Base-by-base conservation (phyloP, 2,113 vertebrate genomes). In the Engraulis encrasicolus region DNA sequence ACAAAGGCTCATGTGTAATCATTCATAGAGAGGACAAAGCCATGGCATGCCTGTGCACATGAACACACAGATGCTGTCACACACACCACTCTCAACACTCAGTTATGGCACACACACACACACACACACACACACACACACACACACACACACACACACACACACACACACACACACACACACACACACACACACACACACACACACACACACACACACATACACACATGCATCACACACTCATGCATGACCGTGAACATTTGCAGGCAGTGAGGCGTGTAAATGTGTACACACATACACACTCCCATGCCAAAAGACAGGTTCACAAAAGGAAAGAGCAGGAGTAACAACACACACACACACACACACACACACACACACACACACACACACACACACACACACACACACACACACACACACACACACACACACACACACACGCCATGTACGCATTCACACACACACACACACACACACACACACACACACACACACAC, bases 31-130 rank as follows among this genome's bases (percentile, higher is more conserved):
- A n/a, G n/a, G n/a, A n/a, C n/a, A n/a, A n/a, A n/a, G n/a, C n/a
- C n/a, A n/a, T n/a, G n/a, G n/a, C n/a, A n/a, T n/a, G n/a, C n/a
- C n/a, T n/a, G n/a, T n/a, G n/a, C n/a, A n/a, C n/a, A n/a, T n/a
- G n/a, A n/a, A n/a, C n/a, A n/a, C n/a, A n/a, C n/a, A n/a, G n/a
- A n/a, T n/a, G n/a, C n/a, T n/a, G n/a, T n/a, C n/a, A n/a, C n/a
- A n/a, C n/a, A n/a, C n/a, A n/a, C n/a, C n/a, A n/a, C n/a, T n/a
- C n/a, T n/a, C n/a, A n/a, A n/a, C n/a, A n/a, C n/a, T n/a, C n/a
- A n/a, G n/a, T n/a, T n/a, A n/a, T n/a, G n/a, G n/a, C 86, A 83
- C 82, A 81, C 71, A 81, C 78, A 82, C 50, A 36, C 54, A 78
- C 54, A 61, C 71, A 74, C 45, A 66, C 71, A 85, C 36, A 58